A percentile compares a stretch with the other conserved stretches of the same genome.
Conservation (phyloP, 2,113 vertebrate genomes). For the Ceratotherium simum region DNA sequence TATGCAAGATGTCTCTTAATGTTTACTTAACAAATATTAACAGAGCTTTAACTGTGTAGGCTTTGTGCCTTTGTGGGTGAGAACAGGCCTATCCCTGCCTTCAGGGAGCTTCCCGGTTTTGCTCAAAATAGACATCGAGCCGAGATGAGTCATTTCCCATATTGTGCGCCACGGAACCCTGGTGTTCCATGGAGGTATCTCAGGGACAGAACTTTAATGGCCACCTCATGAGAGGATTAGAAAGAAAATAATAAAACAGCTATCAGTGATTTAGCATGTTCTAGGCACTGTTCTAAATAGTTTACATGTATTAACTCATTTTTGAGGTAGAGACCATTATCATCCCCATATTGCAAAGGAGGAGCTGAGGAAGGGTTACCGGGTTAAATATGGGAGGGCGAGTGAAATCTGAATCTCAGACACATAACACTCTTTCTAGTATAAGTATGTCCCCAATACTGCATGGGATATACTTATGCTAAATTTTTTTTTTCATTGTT, state of each 20-base stretch:
- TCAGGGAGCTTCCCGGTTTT: background rate
- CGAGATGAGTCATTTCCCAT: background rate
- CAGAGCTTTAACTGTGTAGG: too few relatives aligned
- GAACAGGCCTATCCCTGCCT: background rate
- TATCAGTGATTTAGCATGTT: rapidly evolving
- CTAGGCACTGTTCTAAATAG: background rate
- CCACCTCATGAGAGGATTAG: too few relatives aligned
- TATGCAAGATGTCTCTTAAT: background rate
- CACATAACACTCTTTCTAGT: background rate
- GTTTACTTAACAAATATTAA: background rate
- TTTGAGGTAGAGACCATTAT: background rate
- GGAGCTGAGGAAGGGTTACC: background rate
- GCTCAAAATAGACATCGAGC: background rate
- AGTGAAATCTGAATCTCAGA: background rate
- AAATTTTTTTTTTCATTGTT: background rate
- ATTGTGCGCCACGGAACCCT: background rate
- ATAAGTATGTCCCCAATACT: background rate
- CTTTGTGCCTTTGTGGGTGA: background rate
- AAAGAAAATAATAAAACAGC: background rate
- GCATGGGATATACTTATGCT: background rate
- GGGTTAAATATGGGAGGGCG: background rate
- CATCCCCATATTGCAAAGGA: background rate
- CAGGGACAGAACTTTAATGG: background rate
- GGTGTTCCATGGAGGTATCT: background rate
- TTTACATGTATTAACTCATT: background rate